These are phyloP conservation scores for Ranitomeya imitator DNA, from an alignment of 2,113 vertebrate genomes.

Conservation along the genomic window DNA sequence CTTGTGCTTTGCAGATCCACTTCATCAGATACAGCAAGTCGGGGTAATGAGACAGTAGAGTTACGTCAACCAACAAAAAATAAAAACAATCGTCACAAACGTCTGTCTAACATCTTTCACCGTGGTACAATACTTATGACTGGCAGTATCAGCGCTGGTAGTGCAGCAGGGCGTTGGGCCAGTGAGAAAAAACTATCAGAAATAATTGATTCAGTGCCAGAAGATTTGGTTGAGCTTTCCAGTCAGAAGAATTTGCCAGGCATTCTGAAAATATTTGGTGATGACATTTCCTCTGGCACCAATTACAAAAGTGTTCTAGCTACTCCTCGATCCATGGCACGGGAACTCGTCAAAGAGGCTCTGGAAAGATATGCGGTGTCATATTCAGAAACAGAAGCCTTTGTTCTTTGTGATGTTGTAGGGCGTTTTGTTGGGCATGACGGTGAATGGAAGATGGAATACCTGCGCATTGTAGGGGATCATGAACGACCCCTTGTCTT, in stretches of 20 bases:
- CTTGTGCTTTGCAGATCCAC: conserved; percentile 67
- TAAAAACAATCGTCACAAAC: conserved; percentile 79
- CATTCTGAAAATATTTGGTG: conserved; percentile 72
- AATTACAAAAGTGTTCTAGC: conserved; percentile 76
- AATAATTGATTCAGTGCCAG: conserved; percentile 66
- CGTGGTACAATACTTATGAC: conserved; percentile 62
- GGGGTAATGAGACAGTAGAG: conserved; percentile 70
- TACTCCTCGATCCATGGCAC: conserved; percentile 69
- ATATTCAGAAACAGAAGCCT: conserved; percentile 76
- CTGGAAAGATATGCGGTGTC: conserved; percentile 71
- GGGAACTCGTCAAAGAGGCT: conserved; percentile 69
- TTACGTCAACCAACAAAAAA: conserved; percentile 66
- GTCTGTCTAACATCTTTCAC: conserved; percentile 88
- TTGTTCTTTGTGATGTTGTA: conserved; percentile 84
- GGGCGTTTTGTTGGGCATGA: conserved; percentile 68
- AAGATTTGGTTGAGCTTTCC: conserved; percentile 60
- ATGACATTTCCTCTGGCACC: conserved; percentile 68
- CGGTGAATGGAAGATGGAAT: conserved; percentile 79
- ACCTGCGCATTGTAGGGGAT: conserved; percentile 78
- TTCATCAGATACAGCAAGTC: conserved; percentile 72
- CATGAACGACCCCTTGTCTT: conserved; percentile 86
- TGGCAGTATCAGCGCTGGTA: conserved; percentile 62
- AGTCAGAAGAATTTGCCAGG: conserved; percentile 63
- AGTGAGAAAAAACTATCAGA: conserved; percentile 79
- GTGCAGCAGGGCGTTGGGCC: conserved; percentile 80